Evolutionary conservation across 2,113 vertebrate genomes (phyloP), one percentile per base, ranked within the genome.

Genomic region (Xyliphius kryptos): DNA sequence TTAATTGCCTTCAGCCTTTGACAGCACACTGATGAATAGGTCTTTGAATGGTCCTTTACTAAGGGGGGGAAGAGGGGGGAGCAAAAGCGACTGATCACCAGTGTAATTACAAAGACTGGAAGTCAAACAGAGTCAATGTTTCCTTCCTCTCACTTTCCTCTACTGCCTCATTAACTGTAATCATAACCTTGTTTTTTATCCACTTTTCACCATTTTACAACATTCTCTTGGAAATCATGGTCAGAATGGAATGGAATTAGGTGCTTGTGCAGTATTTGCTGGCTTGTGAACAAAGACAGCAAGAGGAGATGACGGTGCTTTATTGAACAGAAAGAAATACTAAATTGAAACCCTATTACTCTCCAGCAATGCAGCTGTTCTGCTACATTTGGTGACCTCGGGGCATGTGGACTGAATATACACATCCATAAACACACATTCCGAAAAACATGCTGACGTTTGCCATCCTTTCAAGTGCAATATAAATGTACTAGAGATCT

Each of bases 361-460:
- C 60, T 67, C 64, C 70, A 73, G 70, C 40, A 56, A 41, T 63
- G 53, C 73, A 74, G 74, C 77, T 78, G 74, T 68, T 79, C 48
- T 67, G 72, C 56, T 74, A 74, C 48, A 76, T 54, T 38, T 74
- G 36, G 58, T 73, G 57, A 70, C 58, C 67, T 44, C 19, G 40
- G 69, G 62, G 66, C 70, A 66, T 78, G 63, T 48, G 62, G 50
- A 70, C 16, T 6, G 55, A n/a, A 32, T 19, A 11, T 26, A 37
- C 19, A 41, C 12, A 60, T 37, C 52, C 37, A 52, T 13, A 2
- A 11, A 22, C 22, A 52, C 37, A 58, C n/a, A 44, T 13, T 6
- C 43, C 20, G 13, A 11, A 12, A 2, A 43, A 62, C 38, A 46
- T 32, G 40, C 20, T 19, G 5, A 13, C 11, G 5, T 32, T 22